These are phyloP conservation scores for Gerris lacustris DNA, from an alignment of 2,888 invertebrate species.

Conservation along the genomic window DNA sequence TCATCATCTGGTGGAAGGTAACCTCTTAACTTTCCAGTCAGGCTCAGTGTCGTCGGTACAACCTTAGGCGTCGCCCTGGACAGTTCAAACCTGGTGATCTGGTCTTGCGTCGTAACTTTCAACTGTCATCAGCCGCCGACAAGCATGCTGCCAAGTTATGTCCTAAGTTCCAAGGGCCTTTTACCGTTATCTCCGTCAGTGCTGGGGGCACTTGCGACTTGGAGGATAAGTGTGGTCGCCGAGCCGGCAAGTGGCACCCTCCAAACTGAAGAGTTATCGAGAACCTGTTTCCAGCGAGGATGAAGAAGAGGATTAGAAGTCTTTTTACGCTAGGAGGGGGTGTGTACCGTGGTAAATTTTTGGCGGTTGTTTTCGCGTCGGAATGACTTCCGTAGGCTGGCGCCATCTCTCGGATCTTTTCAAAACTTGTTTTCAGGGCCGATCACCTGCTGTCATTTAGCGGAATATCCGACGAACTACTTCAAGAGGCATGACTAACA, in stretches of 20 bases:
- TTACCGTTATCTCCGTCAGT: constrained; percentile 11
- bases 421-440: too few relatives aligned
- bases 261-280: too few relatives aligned
- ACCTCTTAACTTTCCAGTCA: constrained; percentile 8
- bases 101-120: neutral
- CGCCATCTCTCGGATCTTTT: too few relatives aligned
- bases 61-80: constrained; percentile 9
- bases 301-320: too few relatives aligned
- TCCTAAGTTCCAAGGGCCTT: constrained; percentile 12
- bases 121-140: constrained; percentile 12
- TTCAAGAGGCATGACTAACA: too few relatives aligned
- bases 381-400: too few relatives aligned
- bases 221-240: neutral
- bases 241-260: constrained; percentile 2
- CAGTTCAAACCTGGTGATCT: neutral
- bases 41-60: constrained; percentile 12
- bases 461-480: too few relatives aligned
- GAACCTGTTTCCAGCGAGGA: too few relatives aligned
- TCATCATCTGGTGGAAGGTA: constrained; percentile 7
- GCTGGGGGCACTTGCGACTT: constrained; percentile 8
- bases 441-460: too few relatives aligned
- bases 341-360: too few relatives aligned
- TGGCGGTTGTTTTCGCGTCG: too few relatives aligned
- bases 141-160: constrained; percentile 9
- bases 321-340: too few relatives aligned